Conservation (phyloP, 2,113 vertebrate genomes). For the Mormoops blainvillei region DNA sequence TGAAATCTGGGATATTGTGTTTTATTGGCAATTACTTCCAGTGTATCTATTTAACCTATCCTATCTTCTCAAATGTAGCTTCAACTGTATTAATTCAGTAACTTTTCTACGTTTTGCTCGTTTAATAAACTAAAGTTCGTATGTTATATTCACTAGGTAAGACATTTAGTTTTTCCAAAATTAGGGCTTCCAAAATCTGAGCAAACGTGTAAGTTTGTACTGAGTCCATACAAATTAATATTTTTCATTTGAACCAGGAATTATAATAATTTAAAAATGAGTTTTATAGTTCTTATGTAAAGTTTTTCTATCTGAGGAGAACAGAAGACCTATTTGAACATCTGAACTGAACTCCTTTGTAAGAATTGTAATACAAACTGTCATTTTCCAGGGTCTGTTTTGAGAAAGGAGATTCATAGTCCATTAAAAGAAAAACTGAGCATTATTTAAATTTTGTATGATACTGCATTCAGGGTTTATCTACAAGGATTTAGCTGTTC, state of each 20-base stretch:
- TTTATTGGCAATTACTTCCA: background rate
- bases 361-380: background rate
- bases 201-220: background rate
- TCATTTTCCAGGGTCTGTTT: background rate
- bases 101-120: background rate
- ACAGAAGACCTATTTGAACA: background rate
- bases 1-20: background rate
- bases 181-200: background rate
- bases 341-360: background rate
- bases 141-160: background rate
- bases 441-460: background rate
- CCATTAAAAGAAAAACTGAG: background rate
- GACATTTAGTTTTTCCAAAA: background rate
- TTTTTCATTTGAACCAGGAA: constrained; percentile 32
- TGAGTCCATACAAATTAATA: background rate
- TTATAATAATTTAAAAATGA: constrained; percentile 21
- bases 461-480: background rate
- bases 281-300: background rate
- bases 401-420: background rate
- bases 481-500: background rate
- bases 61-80: background rate
- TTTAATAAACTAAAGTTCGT: background rate
- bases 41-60: background rate
- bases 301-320: background rate
- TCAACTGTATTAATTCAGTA: background rate